phyloP scores from a whole-genome alignment of 2,113 vertebrate species.

The Dermatemys mawii region DNA sequence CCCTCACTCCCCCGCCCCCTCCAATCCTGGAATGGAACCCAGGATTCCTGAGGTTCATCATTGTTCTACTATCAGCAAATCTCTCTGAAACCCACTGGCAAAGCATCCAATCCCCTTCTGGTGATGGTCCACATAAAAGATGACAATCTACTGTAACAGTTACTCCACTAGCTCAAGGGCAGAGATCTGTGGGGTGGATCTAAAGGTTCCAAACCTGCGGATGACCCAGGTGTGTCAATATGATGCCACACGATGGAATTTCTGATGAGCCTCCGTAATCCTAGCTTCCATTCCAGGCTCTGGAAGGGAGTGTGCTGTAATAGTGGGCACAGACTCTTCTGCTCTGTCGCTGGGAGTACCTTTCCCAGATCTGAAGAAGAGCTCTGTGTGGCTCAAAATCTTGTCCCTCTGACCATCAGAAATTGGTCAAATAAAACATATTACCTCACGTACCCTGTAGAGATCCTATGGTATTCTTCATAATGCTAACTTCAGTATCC shows the following conservation, averaged over 20 bases:
- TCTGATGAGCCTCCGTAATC: not conserved
- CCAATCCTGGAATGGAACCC: not conserved
- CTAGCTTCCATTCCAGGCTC: no score
- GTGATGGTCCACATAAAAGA: not conserved
- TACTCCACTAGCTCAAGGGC: not conserved
- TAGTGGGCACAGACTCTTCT: no score
- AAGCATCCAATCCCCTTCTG: not conserved
- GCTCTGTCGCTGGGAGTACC: not conserved
- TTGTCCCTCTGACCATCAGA: not conserved
- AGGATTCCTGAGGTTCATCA: not conserved
- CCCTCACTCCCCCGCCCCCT: no score
- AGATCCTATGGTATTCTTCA: not conserved
- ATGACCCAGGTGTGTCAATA: not conserved
- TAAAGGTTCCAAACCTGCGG: not conserved
- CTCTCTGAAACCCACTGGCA: not conserved
- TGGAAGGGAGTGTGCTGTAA: no score
- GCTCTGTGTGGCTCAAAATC: not conserved
- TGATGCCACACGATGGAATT: not conserved
- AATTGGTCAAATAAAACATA: not conserved
- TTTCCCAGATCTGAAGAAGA: not conserved
- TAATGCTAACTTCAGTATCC: not conserved
- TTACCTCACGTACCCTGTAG: not conserved
- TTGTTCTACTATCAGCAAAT: not conserved
- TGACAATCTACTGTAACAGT: not conserved
- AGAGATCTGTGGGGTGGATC: not conserved